Percentiles rank a stretch among this genome's conserved stretches.
These are phyloP conservation scores for Melierax canorus DNA, from an alignment of 2,113 vertebrate genomes.

Conservation along the genomic window DNA sequence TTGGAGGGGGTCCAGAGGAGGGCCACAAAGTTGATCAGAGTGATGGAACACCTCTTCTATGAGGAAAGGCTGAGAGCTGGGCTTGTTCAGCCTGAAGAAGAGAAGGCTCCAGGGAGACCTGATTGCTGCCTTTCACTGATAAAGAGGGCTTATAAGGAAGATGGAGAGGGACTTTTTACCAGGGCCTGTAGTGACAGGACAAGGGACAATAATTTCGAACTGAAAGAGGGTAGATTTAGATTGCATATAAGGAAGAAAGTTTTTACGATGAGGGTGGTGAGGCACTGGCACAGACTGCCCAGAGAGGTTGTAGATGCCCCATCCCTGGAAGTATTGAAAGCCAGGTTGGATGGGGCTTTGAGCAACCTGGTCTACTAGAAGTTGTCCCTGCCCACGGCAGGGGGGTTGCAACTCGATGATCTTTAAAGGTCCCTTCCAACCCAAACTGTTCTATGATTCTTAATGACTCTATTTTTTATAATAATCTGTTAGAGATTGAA, in stretches of 20 bases:
- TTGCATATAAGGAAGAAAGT: too few species aligned
- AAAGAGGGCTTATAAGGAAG: background rate
- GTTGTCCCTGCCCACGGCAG: too few species aligned
- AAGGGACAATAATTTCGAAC: too few species aligned
- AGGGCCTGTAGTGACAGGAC: background rate
- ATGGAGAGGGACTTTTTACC: background rate
- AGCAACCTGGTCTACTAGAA: too few species aligned
- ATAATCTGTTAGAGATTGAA: background rate
- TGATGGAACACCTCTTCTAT: background rate
- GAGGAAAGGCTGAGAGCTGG: background rate
- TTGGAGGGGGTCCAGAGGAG: background rate
- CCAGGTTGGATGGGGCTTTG: too few species aligned
- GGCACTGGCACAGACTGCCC: too few species aligned
- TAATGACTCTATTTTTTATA: background rate
- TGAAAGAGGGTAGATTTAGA: too few species aligned
- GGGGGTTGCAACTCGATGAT: too few species aligned
- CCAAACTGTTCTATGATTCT: background rate
- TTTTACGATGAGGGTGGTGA: too few species aligned
- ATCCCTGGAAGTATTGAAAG: too few species aligned
- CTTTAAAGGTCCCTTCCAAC: too few species aligned
- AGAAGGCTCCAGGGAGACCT: background rate
- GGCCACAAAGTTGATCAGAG: rapidly evolving
- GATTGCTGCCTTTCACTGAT: rapidly evolving
- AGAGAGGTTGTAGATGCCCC: too few species aligned
- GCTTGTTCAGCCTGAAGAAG: background rate